Conservation (phyloP, 2,888 invertebrate genomes). For the Pteria penguin region DNA sequence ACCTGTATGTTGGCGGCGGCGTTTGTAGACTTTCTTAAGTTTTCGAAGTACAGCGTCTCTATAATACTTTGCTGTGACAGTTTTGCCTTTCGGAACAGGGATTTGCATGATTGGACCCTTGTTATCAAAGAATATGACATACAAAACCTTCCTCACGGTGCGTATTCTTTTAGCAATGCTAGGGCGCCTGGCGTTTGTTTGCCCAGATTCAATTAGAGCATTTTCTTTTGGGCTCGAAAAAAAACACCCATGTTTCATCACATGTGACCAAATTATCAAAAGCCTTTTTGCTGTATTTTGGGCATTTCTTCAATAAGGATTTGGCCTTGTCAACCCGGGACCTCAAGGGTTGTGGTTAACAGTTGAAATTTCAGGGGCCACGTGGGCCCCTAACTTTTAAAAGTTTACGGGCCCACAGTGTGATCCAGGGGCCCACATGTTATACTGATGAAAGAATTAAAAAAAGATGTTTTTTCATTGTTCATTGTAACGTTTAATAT, state of each 20-base stretch:
- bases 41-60: slow-evolving; percentile 27
- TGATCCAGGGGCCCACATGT: no score
- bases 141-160: background rate
- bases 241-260: slow-evolving; percentile 15
- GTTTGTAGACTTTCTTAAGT: no score
- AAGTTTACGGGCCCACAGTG: no score
- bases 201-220: background rate
- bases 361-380: no score
- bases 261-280: slow-evolving; percentile 6
- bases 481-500: no score
- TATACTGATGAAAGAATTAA: no score
- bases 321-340: background rate
- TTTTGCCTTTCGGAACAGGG: slow-evolving; percentile 30
- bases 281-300: background rate
- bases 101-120: slow-evolving; percentile 21
- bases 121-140: background rate
- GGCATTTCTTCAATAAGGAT: background rate
- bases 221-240: slow-evolving; percentile 5
- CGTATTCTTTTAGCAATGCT: background rate
- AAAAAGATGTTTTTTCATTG: no score
- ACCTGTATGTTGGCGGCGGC: no score
- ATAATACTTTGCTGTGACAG: slow-evolving; percentile 26
- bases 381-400: no score
- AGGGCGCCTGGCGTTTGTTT: background rate
- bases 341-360: no score